Percentiles rank a stretch among this genome's conserved stretches.
Conservation (phyloP, 2,113 vertebrate genomes). For the Salvelinus fontinalis region DNA sequence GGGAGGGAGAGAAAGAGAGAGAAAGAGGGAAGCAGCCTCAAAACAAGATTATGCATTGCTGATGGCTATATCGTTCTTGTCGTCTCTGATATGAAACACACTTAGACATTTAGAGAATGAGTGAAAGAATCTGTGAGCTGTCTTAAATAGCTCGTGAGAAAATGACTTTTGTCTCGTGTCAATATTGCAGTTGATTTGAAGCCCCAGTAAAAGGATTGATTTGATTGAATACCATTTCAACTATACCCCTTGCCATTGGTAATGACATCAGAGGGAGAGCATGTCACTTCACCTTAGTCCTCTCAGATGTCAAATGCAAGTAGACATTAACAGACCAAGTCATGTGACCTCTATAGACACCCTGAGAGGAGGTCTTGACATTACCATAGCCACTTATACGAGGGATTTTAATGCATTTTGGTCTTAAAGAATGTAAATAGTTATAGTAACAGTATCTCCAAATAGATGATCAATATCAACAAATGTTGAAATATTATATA, state of each 20-base stretch:
- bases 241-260: slow-evolving; percentile 42
- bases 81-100: neutral
- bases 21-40: slow-evolving; percentile 7
- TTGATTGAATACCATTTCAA: slow-evolving; percentile 62
- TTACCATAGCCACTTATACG: too few relatives aligned
- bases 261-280: slow-evolving; percentile 72
- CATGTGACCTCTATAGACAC: too few relatives aligned
- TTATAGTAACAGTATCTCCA: too few relatives aligned
- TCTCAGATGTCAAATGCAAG: neutral
- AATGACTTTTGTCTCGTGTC: neutral
- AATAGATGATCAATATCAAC: too few relatives aligned
- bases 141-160: slow-evolving; percentile 58
- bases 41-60: neutral
- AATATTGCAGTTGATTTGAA: slow-evolving; percentile 57
- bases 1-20: neutral
- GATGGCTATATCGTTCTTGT: neutral
- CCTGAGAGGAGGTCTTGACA: too few relatives aligned
- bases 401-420: too few relatives aligned
- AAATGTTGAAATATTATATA: too few relatives aligned
- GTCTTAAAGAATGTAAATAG: too few relatives aligned
- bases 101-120: slow-evolving; percentile 32
- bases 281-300: slow-evolving; percentile 48
- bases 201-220: slow-evolving; percentile 60
- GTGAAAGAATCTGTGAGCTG: slow-evolving; percentile 42
- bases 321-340: neutral